A percentile compares a stretch with the other conserved stretches of the same genome.
These are phyloP conservation scores for Tachypleus tridentatus DNA, from an alignment of 1,140 invertebrate genomes.

Conservation along the genomic window DNA sequence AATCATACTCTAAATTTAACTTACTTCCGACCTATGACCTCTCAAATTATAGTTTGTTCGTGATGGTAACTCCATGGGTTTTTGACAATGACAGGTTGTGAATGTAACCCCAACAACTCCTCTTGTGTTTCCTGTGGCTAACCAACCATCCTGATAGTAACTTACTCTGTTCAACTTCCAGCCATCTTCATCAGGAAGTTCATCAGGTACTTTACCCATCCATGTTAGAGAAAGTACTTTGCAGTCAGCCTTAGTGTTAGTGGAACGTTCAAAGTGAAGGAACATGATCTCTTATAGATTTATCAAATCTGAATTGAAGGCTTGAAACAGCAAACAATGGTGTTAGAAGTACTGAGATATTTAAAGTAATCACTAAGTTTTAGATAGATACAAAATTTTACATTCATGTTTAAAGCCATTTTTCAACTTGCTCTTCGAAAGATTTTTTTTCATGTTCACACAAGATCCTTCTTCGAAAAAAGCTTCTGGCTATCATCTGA, in stretches of 20 bases:
- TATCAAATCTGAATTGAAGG: no score
- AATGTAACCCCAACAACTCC: slow-evolving; percentile 93
- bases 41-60: slow-evolving; percentile 95
- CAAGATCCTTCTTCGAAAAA: no score
- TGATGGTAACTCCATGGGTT: slow-evolving; percentile 58
- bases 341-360: no score
- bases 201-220: slow-evolving; percentile 96
- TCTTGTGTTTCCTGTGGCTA: slow-evolving; percentile 86
- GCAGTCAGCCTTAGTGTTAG: slow-evolving; percentile 76
- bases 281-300: slow-evolving; percentile 31
- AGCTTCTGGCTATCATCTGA: no score
- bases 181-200: slow-evolving; percentile 56
- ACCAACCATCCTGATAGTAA: slow-evolving; percentile 96
- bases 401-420: no score
- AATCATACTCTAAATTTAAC: no score
- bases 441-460: no score
- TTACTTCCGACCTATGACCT: slow-evolving; percentile 88
- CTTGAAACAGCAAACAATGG: no score
- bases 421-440: no score
- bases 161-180: slow-evolving; percentile 84
- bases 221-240: slow-evolving; percentile 87
- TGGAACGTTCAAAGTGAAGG: slow-evolving; percentile 71
- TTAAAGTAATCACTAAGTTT: no score
- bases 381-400: no score
- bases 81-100: slow-evolving; percentile 67